Conservation (phyloP, 2,797 vertebrate genomes). For the Stomatorhinus walkeri region DNA sequence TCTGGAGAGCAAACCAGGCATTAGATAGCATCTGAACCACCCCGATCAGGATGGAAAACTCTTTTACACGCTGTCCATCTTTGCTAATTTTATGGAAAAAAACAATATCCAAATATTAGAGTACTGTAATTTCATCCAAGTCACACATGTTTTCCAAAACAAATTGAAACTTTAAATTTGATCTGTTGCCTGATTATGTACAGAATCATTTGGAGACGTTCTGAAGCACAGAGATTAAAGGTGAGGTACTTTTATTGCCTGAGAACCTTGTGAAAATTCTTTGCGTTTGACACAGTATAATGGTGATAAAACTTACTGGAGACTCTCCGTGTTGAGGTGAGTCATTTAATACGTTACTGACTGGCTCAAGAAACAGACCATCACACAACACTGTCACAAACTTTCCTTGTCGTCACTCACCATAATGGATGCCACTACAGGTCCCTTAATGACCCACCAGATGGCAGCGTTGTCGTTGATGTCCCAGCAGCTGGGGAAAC, state of each 20-base stretch:
- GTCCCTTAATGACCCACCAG: constrained; percentile 77
- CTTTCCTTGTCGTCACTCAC: constrained; percentile 45
- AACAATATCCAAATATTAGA: neutral
- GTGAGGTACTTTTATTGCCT: neutral
- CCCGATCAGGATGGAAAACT: neutral
- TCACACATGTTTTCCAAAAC: neutral
- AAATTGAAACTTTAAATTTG: neutral
- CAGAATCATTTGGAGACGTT: neutral
- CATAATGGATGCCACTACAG: constrained; percentile 71
- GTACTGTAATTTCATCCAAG: neutral
- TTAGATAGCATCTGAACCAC: neutral
- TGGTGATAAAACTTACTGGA: neutral
- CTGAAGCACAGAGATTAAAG: neutral
- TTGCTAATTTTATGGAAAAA: neutral
- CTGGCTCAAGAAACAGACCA: neutral
- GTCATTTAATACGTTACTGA: neutral
- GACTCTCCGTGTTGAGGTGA: neutral
- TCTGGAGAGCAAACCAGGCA: constrained; percentile 53
- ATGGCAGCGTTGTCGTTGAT: constrained; percentile 67
- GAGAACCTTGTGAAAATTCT: neutral
- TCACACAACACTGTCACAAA: neutral
- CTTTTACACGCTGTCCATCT: neutral
- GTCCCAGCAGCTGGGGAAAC: constrained; percentile 63
- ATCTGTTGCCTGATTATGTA: neutral
- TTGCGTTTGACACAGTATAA: neutral